A percentile compares a stretch with the other conserved stretches of the same genome.
Evolutionary conservation across 1,140 invertebrate species (phyloP).

Genomic region (Pantala flavescens): DNA sequence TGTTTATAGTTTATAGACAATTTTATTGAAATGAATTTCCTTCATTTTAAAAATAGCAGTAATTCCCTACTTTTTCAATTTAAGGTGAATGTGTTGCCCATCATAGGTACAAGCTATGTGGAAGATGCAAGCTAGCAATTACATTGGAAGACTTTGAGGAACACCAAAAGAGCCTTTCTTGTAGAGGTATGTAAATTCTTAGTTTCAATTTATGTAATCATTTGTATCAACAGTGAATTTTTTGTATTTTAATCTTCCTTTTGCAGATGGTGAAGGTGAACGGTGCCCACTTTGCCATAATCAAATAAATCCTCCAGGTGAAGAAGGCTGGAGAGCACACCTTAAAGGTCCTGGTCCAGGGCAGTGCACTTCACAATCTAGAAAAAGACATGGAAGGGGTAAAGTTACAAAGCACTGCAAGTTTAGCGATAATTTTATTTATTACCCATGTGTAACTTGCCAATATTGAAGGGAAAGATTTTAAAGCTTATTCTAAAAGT

Average conservation of each 20-base stretch:
- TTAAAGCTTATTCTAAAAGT: no score
- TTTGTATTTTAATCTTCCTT: constrained; percentile 17
- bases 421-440: no score
- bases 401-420: background rate
- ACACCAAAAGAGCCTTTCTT: constrained; percentile 47
- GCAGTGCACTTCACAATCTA: constrained; percentile 40
- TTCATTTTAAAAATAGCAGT: no score
- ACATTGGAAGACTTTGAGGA: constrained; percentile 45
- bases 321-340: constrained; percentile 54
- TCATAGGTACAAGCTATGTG: constrained; percentile 52
- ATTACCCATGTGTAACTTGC: no score
- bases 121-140: constrained; percentile 54
- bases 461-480: no score
- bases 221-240: background rate
- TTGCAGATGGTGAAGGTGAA: constrained; percentile 29
- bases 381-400: constrained; percentile 31
- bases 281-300: constrained; percentile 66
- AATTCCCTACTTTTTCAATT: no score
- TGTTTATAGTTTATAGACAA: no score
- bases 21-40: no score
- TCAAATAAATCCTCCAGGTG: constrained; percentile 43
- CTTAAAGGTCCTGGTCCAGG: constrained; percentile 41
- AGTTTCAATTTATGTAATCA: background rate
- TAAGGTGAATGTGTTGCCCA: constrained; percentile 54
- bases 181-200: constrained; percentile 39